Conservation (phyloP, 1,140 invertebrate genomes). For the Muscidifurax raptorellus region DNA sequence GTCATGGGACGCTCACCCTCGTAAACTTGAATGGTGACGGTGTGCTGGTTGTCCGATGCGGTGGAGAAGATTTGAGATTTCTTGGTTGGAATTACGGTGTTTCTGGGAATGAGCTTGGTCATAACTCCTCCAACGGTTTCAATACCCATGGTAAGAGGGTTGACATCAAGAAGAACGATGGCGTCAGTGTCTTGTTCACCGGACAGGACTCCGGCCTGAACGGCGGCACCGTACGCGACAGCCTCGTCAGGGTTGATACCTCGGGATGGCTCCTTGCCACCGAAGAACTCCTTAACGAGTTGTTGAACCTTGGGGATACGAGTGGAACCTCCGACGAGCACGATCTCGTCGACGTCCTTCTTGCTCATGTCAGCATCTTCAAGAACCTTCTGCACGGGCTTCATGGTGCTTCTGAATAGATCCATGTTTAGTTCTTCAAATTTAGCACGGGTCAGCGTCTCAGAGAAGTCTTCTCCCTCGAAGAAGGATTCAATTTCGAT, state of each 20-base stretch:
- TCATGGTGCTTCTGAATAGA: slow-evolving; percentile 97
- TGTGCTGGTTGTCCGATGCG: slow-evolving; percentile 98
- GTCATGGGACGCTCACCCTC: slow-evolving; percentile 99
- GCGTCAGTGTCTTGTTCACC: slow-evolving; percentile 96
- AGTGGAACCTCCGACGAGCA: slow-evolving; percentile 98
- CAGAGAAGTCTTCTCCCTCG: slow-evolving; percentile 99
- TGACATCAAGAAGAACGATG: slow-evolving; percentile 97
- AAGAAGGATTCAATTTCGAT: slow-evolving; percentile 99
- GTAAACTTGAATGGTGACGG: slow-evolving; percentile 98
- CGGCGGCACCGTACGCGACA: slow-evolving; percentile 98
- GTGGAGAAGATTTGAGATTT: slow-evolving; percentile 99
- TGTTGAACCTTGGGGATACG: slow-evolving; percentile 99
- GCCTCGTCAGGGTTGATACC: slow-evolving; percentile 99
- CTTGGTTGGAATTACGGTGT: slow-evolving; percentile 99
- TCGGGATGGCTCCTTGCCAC: slow-evolving; percentile 97
- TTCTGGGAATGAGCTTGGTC: slow-evolving; percentile 98
- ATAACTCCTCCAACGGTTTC: slow-evolving; percentile 99
- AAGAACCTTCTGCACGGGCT: slow-evolving; percentile 98
- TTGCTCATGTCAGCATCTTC: slow-evolving; percentile 99
- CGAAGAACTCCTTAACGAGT: slow-evolving; percentile 98
- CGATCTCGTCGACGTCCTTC: slow-evolving; percentile 99
- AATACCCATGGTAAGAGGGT: slow-evolving; percentile 98
- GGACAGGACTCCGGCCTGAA: slow-evolving; percentile 95
- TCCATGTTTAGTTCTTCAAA: slow-evolving; percentile 99
- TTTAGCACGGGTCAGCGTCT: slow-evolving; percentile 98